Evolutionary conservation across 2,888 invertebrate genomes (phyloP), one percentile per base, ranked within the genome.

Genomic region (Pecten maximus): DNA sequence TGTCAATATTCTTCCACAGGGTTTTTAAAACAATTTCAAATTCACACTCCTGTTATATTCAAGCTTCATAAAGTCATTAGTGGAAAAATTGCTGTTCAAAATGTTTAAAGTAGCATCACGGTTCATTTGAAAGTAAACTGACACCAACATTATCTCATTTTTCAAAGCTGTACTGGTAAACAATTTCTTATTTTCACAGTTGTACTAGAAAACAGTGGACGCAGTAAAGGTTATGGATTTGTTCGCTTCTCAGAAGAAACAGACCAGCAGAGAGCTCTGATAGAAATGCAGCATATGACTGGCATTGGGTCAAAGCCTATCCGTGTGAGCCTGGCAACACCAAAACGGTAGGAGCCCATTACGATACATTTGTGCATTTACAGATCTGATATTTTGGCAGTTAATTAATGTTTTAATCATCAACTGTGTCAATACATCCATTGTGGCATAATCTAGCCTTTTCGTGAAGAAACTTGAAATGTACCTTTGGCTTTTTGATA

Each of bases 201-300:
- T 44, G 99, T 99, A 94, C 97, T 99, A 95, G 99, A 99, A 96
- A 98, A 97, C 93, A 98, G 98, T 92, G 99, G 99, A 3, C 98
- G 98, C 95, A 99, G 99, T 95, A 98, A 98, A 97, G 99, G 99
- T 23, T 99, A 99, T 97, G 99, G 99, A 8, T 99, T 99, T 97
- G 98, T 99, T 16, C 97, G 99, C 93, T 99, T 99, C 96, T 98
- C 98, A 6, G 98, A 98, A 95, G 99, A 99, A 96, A 96, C 95
- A 15, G 97, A 97, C 90, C 99, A 99, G 96, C 98, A 99, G 95
- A 98, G 98, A 95, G 99, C 99, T 92, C 97, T 99, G 89, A 98
- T 98, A 90, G 98, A 98, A 92, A 99, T 99, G 99, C 99, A 99
- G 96, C 99, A 99, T 0, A 99, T 98, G 96, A 98, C 98, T 90